phyloP scores from a whole-genome alignment of 2,113 vertebrate species.

The Potamarius usumacintae region DNA sequence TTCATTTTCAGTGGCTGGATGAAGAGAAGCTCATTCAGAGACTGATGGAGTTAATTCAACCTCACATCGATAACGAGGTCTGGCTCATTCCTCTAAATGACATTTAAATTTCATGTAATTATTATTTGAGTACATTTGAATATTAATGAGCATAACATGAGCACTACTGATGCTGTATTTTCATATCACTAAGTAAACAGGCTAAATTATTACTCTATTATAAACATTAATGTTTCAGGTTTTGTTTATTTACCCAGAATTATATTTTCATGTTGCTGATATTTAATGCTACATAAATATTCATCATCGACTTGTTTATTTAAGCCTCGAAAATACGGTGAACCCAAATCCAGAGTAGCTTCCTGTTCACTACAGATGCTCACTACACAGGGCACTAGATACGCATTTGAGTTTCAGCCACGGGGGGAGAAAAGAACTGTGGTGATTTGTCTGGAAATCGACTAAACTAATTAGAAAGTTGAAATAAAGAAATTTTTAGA shows the following conservation, averaged over 20 bases:
- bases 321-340: background rate
- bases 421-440: background rate
- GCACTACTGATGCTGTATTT: background rate
- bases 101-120: background rate
- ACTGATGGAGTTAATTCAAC: slow-evolving; percentile 85
- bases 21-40: slow-evolving; percentile 87
- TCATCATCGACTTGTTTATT: no score
- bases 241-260: background rate
- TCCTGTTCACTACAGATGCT: background rate
- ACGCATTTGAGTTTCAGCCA: background rate
- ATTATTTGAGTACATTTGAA: background rate
- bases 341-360: background rate
- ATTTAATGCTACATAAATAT: no score
- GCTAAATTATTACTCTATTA: background rate
- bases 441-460: background rate
- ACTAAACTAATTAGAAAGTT: background rate
- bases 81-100: slow-evolving; percentile 52
- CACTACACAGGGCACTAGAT: background rate
- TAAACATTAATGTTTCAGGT: background rate
- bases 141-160: background rate
- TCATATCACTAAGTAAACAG: background rate
- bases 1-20: slow-evolving; percentile 84
- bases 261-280: background rate
- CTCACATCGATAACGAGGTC: slow-evolving; percentile 88
- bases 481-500: no score